Evolutionary conservation across 64 coral and sea anemone genomes (phyloP), one percentile per base, ranked within the genome.

Genomic region (Anthopleura sola): DNA sequence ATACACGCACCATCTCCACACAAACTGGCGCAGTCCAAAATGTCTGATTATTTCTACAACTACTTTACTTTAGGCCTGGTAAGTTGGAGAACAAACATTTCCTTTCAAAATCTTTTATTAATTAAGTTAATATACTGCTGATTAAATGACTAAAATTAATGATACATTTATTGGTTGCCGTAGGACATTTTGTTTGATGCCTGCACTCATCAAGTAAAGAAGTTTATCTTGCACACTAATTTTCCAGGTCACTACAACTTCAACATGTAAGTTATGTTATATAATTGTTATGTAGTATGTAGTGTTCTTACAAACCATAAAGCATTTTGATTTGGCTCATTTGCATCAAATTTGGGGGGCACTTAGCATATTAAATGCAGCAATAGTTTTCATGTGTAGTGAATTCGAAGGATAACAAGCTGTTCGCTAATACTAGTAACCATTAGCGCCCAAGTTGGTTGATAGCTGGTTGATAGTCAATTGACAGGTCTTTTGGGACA

Each of bases 171-270:
- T 62, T 57, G 9, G 49, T 49, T 90, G 20, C 36, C 13, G 16
- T 17, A 99, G 97, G 97, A 99, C 68, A 95, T 99, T 34, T 82
- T 99, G 37, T 99, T 99, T 82, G 97, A 99, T 58, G 93, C 97
- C 7, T 89, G 64, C 80, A 99, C 57, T 21, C 97, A 99, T 86
- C 75, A 86, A 49, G 93, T 95, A 20, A 99, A 99, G 80, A 99
- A 99, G 60, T 95, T 99, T 36, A 99, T 99, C 37, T 60, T 99
- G n/a, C 97, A 99, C 76, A 99, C 97, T 16, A 99, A 99, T 46
- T 99, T 99, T 38, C 97, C 97, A 68, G 97, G 97, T n/a, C 97
- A 99, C 71, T 99, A 99, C 80, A 99, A 99, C 87, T 99, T 99
- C 37, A 99, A 99, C 85, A 99, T 99, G 97, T 95, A 77, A 92